Percentiles rank a stretch among this genome's conserved stretches.
These are phyloP conservation scores for Cephus pygmeus DNA, from an alignment of 2,888 invertebrate species.

Conservation along the genomic window DNA sequence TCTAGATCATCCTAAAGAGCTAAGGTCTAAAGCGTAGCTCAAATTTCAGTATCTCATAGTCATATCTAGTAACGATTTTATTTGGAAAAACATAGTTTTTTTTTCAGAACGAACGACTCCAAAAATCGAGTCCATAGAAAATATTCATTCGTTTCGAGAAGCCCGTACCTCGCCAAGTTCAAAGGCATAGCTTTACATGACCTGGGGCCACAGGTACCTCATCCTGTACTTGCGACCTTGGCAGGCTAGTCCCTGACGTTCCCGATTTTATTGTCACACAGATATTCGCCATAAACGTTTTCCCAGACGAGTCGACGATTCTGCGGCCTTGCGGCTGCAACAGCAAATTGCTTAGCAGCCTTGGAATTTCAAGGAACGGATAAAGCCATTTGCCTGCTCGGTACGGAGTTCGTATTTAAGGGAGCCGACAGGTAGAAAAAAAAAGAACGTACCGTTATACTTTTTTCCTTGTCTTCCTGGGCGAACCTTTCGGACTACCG, in stretches of 20 bases:
- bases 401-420: conserved; percentile 21
- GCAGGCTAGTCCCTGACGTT: background rate
- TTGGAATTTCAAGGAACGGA: conserved; percentile 23
- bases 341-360: background rate
- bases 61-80: too few relatives aligned
- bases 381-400: conserved; percentile 23
- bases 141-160: background rate
- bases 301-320: background rate
- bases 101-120: too few relatives aligned
- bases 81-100: too few relatives aligned
- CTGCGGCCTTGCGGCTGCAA: background rate
- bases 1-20: background rate
- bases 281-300: background rate
- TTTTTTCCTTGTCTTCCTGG: background rate
- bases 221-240: background rate
- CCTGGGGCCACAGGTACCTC: background rate
- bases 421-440: conserved; percentile 34
- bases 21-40: background rate
- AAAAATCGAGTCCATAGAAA: background rate
- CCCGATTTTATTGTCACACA: background rate
- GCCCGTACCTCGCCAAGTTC: background rate
- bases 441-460: conserved; percentile 31
- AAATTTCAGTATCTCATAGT: too few relatives aligned
- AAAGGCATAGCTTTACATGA: background rate
- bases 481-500: background rate